phyloP scores from a whole-genome alignment of 2,888 invertebrate species.

The Rhimphoctona megacephalus region DNA sequence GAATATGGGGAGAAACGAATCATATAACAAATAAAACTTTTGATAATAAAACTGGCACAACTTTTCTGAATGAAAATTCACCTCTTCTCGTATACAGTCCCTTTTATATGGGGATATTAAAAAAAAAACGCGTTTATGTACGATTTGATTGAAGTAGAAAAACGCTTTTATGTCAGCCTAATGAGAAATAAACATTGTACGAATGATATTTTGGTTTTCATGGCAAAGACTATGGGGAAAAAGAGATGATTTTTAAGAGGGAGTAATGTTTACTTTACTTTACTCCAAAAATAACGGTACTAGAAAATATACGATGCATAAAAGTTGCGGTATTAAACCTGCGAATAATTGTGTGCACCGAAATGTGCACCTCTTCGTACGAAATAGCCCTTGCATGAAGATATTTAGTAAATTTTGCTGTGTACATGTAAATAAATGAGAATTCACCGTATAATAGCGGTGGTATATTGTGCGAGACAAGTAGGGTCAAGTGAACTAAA shows the following conservation, averaged over 20 bases:
- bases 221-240: not conserved
- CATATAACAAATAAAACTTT: not conserved
- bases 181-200: constrained; percentile 8
- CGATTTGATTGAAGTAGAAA: not conserved
- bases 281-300: not conserved
- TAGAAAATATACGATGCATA: constrained; percentile 1
- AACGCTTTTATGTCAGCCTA: not conserved
- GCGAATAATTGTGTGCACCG: not conserved
- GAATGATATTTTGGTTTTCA: not conserved
- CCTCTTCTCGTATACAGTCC: not conserved
- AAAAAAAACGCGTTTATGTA: not conserved
- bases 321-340: not conserved
- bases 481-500: constrained; percentile 84
- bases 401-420: not conserved
- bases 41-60: not conserved
- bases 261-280: not conserved
- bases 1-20: not conserved
- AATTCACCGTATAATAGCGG: constrained; percentile 23
- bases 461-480: constrained; percentile 73
- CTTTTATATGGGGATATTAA: not conserved
- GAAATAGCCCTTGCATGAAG: not conserved
- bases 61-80: not conserved
- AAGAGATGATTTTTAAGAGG: constrained; percentile 12
- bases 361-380: not conserved
- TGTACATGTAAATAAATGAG: constrained; percentile 13